phyloP scores from a whole-genome alignment of 1,140 invertebrate genomes.

The Pteromalus puparum region DNA sequence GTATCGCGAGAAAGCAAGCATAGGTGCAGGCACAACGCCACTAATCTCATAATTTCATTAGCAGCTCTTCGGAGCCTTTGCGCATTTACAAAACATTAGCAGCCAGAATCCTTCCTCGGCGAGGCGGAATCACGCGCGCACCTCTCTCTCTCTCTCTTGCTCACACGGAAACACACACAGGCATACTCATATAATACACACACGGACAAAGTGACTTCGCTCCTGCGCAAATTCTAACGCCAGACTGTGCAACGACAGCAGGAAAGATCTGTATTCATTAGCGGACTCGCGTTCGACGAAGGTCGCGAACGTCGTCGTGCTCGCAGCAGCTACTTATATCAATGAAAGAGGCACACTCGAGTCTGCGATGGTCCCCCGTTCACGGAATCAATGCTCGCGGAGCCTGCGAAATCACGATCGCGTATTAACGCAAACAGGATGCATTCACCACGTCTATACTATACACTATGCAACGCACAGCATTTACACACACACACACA shows the following conservation, averaged over 20 bases:
- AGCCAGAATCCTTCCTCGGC: conserved; percentile 3
- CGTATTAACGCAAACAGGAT: background rate
- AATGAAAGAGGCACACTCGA: background rate
- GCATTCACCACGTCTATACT: too few relatives aligned
- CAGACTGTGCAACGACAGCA: background rate
- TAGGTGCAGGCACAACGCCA: background rate
- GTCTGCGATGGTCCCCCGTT: background rate
- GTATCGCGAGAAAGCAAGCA: background rate
- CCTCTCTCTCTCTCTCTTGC: background rate
- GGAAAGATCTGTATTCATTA: background rate
- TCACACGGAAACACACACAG: background rate
- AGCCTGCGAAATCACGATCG: too few relatives aligned
- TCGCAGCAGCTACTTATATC: too few relatives aligned
- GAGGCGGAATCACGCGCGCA: conserved; percentile 11
- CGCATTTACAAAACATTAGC: conserved; percentile 29
- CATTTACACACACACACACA: too few relatives aligned
- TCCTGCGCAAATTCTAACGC: background rate
- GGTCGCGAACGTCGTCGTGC: background rate
- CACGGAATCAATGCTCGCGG: too few relatives aligned
- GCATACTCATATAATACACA: too few relatives aligned
- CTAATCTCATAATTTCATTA: conserved; percentile 39
- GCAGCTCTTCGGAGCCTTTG: background rate
- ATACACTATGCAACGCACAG: too few relatives aligned
- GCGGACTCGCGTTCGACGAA: background rate
- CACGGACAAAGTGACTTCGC: background rate